Evolutionary conservation across 1,140 invertebrate genomes (phyloP), one percentile per base, ranked within the genome.

Genomic region (Cotesia glomerata): DNA sequence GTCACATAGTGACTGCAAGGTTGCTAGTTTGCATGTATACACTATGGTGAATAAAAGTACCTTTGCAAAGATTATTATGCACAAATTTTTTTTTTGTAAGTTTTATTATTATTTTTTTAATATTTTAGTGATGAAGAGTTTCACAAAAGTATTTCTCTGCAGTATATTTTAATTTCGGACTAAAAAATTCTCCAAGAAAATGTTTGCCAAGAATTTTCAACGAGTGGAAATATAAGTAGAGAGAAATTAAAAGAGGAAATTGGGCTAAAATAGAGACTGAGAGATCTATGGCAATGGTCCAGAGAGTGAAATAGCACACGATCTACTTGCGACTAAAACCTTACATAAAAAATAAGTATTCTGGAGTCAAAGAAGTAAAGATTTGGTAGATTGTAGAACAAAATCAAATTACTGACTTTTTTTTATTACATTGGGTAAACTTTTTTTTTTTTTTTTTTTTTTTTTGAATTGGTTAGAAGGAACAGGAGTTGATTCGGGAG

Each of bases 261-360:
- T 16, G 63, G 59, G 63, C 39, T 67, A 59, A 67, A 72, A 72
- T 66, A 58, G 69, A 62, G 63, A 56, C 56, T 35, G 52, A 18
- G 35, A 69, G 61, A 65, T 56, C 45, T 52, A 52, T 72, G 71
- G 71, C 71, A 72, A 16, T 59, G n/a, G 51, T 72, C 71, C 71
- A 72, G 64, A 67, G 34, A 4, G 45, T 36, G 51, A 68, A 51
- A 68, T 68, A 26, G 18, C 49, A 58, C 8, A 58, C 26, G 26
- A 58, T 58, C 18, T 18, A 18, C 56, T 58, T 58, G 9, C 54
- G 16, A 26, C n/a, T 36, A 36, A 62, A 36, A 35, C 14, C 26
- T 5, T 35, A 36, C 4, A 32, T 32, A 32, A 26, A 61, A 61
- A 26, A 7, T 7, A 61, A 61, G 11, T 35, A 32, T 61, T 2